Base-by-base conservation (phyloP, 1,140 invertebrate species). In the Hyposmocoma kahamanoa region DNA sequence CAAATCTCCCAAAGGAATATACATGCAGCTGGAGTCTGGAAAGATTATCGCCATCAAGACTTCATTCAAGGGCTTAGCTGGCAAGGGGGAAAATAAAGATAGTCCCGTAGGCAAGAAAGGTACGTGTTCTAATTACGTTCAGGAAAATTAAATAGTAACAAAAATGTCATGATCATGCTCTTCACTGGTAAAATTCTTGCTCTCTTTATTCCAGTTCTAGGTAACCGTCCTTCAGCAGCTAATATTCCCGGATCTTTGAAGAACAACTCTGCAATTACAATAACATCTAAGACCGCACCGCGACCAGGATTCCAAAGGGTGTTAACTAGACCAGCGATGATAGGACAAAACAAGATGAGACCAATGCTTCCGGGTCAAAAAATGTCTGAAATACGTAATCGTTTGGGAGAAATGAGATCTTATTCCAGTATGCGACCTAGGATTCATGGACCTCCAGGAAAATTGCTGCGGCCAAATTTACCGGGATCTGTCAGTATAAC, bases 41-140 rank as follows among this genome's bases (percentile, higher is more conserved):
- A 97, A 97, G 87, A 97, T 98, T 50, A 97, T 98, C 67, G 96
- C 96, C n/a, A 97, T 98, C 50, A 90, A 94, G 59, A 94, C 92
- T 0, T 91, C 92, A 0, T 89, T 93, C 19, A 93, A 93, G 80
- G 77, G 78, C 0, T 86, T 91, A 5, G 38, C 38, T 21, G 90
- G 91, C 46, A 90, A 91, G 70, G 88, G 21, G 6, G 89, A 88
- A n/a, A 78, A 76, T 1, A 90, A 90, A 50, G 90, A 90, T 52
- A 74, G 63, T 47, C 72, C 72, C 9, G 39, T 81, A 6, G 72
- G 76, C 21, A 87, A 86, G 58, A 87, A 86, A 81, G 69, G 84
- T 87, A 60, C 46, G 54, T 43, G 10, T 28, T 28, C 6, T 11
- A 28, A 11, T 28, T 28, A 28, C 5, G 6, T 28, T 28, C n/a